Conservation (phyloP, 2,113 vertebrate genomes). For the Hystrix brachyura region DNA sequence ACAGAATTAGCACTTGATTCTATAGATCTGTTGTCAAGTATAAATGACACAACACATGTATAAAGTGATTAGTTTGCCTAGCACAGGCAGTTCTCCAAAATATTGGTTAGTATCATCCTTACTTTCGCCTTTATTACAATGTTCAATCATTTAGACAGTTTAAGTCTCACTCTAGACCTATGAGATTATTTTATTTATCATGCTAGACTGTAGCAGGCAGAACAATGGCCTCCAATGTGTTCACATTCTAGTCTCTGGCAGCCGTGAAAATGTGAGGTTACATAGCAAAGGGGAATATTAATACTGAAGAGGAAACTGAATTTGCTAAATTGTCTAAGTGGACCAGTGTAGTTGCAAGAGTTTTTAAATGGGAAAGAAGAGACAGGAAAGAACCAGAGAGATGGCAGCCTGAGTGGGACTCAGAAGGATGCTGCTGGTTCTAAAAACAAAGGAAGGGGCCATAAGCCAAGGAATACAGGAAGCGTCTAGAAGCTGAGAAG, state of each 20-base stretch:
- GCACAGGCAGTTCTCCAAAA: too few species aligned
- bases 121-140: background rate
- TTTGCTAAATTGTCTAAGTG: background rate
- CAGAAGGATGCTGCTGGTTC: background rate
- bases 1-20: background rate
- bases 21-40: background rate
- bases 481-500: background rate
- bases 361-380: background rate
- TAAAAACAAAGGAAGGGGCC: background rate
- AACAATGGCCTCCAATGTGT: background rate
- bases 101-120: background rate
- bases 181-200: background rate
- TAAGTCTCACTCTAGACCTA: background rate
- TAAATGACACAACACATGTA: background rate
- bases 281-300: background rate
- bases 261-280: background rate
- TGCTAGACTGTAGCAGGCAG: background rate
- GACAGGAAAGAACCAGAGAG: background rate
- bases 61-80: background rate
- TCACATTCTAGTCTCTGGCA: background rate
- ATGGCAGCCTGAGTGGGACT: accelerated
- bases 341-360: too few species aligned
- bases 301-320: background rate
- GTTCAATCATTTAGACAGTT: background rate
- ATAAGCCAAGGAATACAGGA: background rate